Percentiles rank a stretch among this genome's conserved stretches.
Evolutionary conservation across 2,797 vertebrate genomes (phyloP).

Genomic region (Pteropus rufus): DNA sequence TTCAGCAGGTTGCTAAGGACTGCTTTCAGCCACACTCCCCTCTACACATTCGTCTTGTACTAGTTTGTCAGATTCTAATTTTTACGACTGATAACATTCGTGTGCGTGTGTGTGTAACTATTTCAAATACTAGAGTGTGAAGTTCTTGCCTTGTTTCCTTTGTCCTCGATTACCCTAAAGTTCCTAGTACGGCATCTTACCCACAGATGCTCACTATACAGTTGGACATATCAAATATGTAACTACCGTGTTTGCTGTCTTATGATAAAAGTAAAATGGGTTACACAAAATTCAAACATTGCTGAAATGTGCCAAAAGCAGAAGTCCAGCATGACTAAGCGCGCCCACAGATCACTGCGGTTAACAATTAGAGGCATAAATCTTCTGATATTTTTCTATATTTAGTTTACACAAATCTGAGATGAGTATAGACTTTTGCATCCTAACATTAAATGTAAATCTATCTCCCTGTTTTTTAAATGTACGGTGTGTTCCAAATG

Average conservation of each 20-base stretch:
- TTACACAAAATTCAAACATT: background rate
- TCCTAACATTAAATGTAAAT: slow-evolving; percentile 35
- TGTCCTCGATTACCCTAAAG: background rate
- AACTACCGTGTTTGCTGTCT: background rate
- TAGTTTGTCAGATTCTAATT: background rate
- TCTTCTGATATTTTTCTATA: background rate
- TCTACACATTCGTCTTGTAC: background rate
- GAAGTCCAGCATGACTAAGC: background rate
- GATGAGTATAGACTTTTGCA: background rate
- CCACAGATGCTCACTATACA: background rate
- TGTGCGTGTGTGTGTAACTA: background rate
- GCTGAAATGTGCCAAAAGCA: background rate
- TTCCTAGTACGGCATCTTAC: background rate
- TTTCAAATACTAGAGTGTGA: background rate
- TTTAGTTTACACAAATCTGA: background rate
- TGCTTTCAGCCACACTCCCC: background rate
- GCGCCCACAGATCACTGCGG: background rate
- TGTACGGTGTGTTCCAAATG: background rate
- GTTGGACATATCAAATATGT: background rate
- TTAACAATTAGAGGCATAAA: background rate
- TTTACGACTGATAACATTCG: background rate
- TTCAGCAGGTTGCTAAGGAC: background rate
- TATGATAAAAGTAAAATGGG: background rate
- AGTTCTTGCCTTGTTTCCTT: background rate
- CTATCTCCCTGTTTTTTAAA: slow-evolving; percentile 15